phyloP scores from a whole-genome alignment of 2,113 vertebrate genomes.

The Penelope pileata region DNA sequence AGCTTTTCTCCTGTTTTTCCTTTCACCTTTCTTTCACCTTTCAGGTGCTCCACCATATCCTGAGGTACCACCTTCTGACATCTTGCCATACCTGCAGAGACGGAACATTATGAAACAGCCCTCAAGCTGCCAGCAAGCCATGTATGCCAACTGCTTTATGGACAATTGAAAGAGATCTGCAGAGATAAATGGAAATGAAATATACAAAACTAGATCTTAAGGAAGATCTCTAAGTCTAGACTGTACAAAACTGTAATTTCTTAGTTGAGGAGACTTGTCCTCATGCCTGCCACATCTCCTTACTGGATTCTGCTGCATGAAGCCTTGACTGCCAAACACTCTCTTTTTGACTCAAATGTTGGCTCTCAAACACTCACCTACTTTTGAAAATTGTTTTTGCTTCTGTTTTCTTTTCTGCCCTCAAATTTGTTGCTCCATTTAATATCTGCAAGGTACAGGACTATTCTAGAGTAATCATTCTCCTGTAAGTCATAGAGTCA shows the following conservation, averaged over 20 bases:
- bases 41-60: slow-evolving; percentile 92
- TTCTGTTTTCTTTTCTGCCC: not conserved
- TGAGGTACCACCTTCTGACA: slow-evolving; percentile 83
- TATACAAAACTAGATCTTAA: not conserved
- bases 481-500: no score
- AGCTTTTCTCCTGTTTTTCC: not conserved
- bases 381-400: not conserved
- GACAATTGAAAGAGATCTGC: not conserved
- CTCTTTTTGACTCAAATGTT: no score
- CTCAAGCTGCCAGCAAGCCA: slow-evolving; percentile 79
- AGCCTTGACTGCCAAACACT: not conserved
- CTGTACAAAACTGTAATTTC: not conserved
- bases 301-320: not conserved
- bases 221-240: not conserved
- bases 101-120: slow-evolving; percentile 87
- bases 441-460: not conserved
- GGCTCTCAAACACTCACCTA: no score
- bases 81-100: slow-evolving; percentile 88
- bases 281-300: not conserved
- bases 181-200: not conserved
- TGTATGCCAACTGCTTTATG: slow-evolving; percentile 77
- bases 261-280: not conserved
- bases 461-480: not conserved
- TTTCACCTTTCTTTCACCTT: slow-evolving; percentile 24
- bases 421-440: not conserved